Conservation (phyloP, 2,797 vertebrate genomes). For the Rousettus madagascariensis region DNA sequence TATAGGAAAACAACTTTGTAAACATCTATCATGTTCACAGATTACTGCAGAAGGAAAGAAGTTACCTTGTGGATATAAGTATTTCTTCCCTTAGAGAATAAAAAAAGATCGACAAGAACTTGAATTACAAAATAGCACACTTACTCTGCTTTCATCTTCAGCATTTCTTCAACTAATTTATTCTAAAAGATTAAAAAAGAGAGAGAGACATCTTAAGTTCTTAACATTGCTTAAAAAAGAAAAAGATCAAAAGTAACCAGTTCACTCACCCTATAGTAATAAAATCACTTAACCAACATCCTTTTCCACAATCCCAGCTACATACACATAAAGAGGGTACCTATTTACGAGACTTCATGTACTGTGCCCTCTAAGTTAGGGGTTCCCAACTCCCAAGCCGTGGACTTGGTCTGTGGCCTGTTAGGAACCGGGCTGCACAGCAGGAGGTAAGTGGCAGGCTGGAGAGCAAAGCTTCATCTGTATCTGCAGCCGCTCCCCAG, state of each 20-base stretch:
- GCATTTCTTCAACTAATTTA: constrained; percentile 86
- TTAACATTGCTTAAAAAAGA: neutral
- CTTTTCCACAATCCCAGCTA: neutral
- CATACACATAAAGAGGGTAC: neutral
- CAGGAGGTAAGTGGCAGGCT: no score
- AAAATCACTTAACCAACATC: neutral
- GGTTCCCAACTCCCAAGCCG: no score
- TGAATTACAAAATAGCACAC: constrained; percentile 65
- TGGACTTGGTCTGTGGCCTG: no score
- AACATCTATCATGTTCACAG: neutral
- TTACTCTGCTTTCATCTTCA: constrained; percentile 90
- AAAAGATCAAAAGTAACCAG: neutral
- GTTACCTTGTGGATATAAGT: neutral
- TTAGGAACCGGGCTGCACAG: no score
- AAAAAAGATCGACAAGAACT: neutral
- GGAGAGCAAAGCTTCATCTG: no score
- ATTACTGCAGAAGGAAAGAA: neutral
- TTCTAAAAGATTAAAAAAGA: constrained; percentile 83
- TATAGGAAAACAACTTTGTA: neutral
- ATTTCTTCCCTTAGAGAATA: neutral
- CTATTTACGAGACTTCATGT: neutral
- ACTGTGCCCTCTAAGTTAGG: neutral
- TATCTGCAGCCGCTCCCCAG: no score
- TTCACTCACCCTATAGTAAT: neutral
- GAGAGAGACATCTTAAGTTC: constrained; percentile 38